Evolutionary conservation across 2,888 invertebrate genomes (phyloP).

Genomic region (Cremastobaeus sp.): DNA sequence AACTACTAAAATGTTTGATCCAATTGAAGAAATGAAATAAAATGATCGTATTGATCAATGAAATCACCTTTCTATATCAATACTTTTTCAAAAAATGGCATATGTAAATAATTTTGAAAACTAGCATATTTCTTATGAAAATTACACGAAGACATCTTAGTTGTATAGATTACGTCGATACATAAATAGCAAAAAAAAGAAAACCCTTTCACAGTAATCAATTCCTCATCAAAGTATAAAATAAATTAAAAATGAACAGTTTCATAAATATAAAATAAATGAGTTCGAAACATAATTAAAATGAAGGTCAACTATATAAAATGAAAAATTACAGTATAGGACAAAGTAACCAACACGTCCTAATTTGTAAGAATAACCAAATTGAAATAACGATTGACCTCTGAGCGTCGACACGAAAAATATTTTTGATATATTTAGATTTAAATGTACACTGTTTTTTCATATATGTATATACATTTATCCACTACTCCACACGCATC

Average conservation of each 20-base stretch:
- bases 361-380: background rate
- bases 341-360: background rate
- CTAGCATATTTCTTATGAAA: no score
- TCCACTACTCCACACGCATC: constrained; percentile 52
- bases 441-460: constrained; percentile 71
- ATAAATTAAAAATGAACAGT: no score
- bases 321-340: background rate
- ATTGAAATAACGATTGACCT: constrained; percentile 26
- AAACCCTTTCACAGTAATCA: no score
- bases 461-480: constrained; percentile 70
- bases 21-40: background rate
- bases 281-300: no score
- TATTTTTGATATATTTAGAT: constrained; percentile 75
- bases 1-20: no score
- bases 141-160: no score
- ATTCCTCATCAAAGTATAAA: no score
- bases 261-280: no score
- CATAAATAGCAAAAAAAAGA: no score
- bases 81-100: background rate
- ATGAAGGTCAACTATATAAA: no score
- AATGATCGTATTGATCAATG: background rate
- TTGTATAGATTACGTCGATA: no score
- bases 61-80: background rate
- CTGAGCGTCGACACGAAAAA: constrained; percentile 71
- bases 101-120: no score